Evolutionary conservation across 2,797 vertebrate genomes (phyloP), one percentile per base, ranked within the genome.

Genomic region (Ispidina picta): DNA sequence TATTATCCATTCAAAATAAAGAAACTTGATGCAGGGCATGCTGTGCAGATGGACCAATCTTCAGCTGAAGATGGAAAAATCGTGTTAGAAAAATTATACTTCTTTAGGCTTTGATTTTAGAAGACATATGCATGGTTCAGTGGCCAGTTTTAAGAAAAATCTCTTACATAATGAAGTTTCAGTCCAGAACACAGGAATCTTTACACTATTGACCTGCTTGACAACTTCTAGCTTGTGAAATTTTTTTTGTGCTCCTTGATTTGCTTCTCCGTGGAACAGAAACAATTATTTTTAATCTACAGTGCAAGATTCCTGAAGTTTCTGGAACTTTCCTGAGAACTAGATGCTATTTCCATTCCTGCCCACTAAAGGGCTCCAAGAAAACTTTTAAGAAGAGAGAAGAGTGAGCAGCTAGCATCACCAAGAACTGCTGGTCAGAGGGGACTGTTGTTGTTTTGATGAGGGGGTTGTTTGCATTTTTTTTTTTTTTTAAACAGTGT

Each of bases 1-100:
- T 93, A 95, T 95, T 90, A 91, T 29, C 71, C 29, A 58, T 60
- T 52, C 73, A 83, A 92, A 92, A 79, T 86, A 93, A 92, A 92
- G 54, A 66, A 89, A 56, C 37, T 43, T 93, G 80, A 93, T 75
- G 85, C 17, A 63, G 63, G 35, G 65, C 55, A 71, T 25, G 39
- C 44, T 75, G 73, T 43, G 70, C 93, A 92, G 89, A 93, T 96
- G 89, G 87, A 92, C 75, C 13, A 9, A 65, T 89, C 79, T 75
- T 63, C 83, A 88, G 73, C 15, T 46, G 25, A 66, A 72, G 37
- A 92, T 10, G 15, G 41, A 51, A 86, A 87, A 81, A 78, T 73
- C 6, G 9, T 72, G 52, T 60, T 66, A 19, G n/a, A 76, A 87
- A 81, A 56, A 37, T 6, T 59, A 16, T 14, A 28, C 6, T 81